Base-by-base conservation (phyloP, 2,113 vertebrate species). In the Dasyprocta punctata region DNA sequence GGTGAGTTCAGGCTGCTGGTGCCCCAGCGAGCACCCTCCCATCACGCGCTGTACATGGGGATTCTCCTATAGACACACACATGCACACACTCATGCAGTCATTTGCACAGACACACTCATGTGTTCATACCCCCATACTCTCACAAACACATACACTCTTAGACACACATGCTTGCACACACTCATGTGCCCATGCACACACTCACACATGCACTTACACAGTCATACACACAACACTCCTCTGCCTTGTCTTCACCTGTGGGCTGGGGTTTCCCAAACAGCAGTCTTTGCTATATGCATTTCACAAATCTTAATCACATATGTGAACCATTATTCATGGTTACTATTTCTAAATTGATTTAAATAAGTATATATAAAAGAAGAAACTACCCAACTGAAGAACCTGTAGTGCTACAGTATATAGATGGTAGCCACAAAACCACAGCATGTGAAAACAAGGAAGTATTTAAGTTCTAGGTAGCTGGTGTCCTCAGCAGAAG, bases 41-140 rank as follows among this genome's bases (percentile, higher is more conserved):
- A 0, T 1, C 47, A 44, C 1, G 1, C 28, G 38, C 0, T 17
- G 75, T 30, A 22, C 0, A 0, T 7, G 10, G 28, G 9, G 17
- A 4, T 47, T 41, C 67, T 33, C 49, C 24, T 24, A 5, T 4
- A 71, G 16, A 69, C 30, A 33, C 52, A 75, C 54, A 28, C 16
- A 30, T 11, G 30, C 12, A 22, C 16, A 14, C 30, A 54, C 80
- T 60, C 5, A 54, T 3, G 20, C 10, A 17, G 0, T 5, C 14
- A 36, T 36, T 13, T 17, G 9, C 4, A 1, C 54, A 54, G 10
- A 65, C 11, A 19, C 58, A 81, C 61, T 60, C 47, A 47, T 47
- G 8, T 26, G 4, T 41, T 24, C 26, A 28, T 9, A 36, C 13
- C 75, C 36, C 38, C 4, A 7, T 12, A 10, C 0, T 26, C 38